Base-by-base conservation (phyloP, 2,797 vertebrate species). In the Champsocephalus esox region DNA sequence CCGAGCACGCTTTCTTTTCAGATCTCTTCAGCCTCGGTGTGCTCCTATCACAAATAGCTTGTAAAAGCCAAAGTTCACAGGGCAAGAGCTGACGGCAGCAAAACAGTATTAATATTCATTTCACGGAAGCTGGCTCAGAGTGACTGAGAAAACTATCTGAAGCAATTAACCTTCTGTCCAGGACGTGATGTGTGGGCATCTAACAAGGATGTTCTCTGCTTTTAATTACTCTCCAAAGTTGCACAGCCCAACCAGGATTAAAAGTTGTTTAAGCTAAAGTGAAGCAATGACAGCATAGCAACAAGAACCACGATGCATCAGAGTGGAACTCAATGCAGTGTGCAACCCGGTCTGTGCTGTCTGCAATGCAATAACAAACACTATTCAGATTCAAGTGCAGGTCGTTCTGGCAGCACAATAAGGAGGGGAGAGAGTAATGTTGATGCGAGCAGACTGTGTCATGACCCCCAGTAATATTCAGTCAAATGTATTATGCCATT, bases 91-190 rank as follows among this genome's bases (percentile, higher is more conserved):
- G 81, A 72, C 86, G 75, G 78, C 66, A 41, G 59, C 61, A 66
- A 83, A 85, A 80, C 65, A 28, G 64, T 76, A 85, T 93, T 87
- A 88, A 87, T 85, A 92, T 91, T 92, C 84, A 64, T 66, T 86
- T 76, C 50, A 77, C 76, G 75, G 81, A 77, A 48, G 61, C 52
- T 9, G 48, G 19, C 75, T 78, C 51, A 48, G 58, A 12, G 57
- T 54, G 68, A 73, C 56, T 64, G 61, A 71, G 70, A 81, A 70
- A 69, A 63, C 51, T 56, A 76, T 79, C 84, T 76, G 69, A 87
- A 88, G 90, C 85, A 92, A 93, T 92, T 92, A 92, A 94, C 90
- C 89, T 88, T 73, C 50, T 52, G 88, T 91, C 82, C 80, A 45
- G 69, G 73, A 80, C 59, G 76, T 87, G 86, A 92, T 64, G 82